phyloP scores from a whole-genome alignment of 2,113 vertebrate genomes.

The Pteropus alecto region DNA sequence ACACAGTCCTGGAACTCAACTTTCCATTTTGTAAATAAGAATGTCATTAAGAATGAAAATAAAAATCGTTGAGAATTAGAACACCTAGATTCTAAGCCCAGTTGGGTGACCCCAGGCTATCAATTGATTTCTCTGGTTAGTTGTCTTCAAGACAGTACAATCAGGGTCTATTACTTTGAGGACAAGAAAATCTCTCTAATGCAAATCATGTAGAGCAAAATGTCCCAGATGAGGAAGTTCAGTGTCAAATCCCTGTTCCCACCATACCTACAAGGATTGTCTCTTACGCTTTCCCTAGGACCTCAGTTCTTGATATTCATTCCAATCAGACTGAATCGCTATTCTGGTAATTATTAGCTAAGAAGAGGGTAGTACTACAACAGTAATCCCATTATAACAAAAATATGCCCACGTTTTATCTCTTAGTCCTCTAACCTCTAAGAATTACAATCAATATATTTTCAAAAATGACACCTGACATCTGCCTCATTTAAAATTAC shows the following conservation, averaged over 20 bases:
- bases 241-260: background rate
- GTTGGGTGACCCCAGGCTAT: background rate
- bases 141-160: background rate
- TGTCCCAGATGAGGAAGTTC: background rate
- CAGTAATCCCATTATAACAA: background rate
- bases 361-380: background rate
- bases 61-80: background rate
- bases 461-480: constrained; percentile 28
- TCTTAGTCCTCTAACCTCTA: constrained; percentile 17
- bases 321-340: background rate
- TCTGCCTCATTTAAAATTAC: constrained; percentile 17
- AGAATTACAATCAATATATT: constrained; percentile 33
- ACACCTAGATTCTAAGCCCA: background rate
- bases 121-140: background rate
- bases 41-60: constrained; percentile 27
- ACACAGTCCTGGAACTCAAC: background rate
- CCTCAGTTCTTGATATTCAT: background rate
- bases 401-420: background rate
- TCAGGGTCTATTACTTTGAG: background rate
- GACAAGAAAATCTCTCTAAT: background rate
- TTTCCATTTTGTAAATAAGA: constrained; percentile 27
- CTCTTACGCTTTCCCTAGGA: background rate
- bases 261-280: background rate
- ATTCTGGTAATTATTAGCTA: background rate
- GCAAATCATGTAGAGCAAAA: background rate